These are phyloP conservation scores for Syrrhaptes paradoxus DNA, from an alignment of 2,113 vertebrate species.

Conservation along the genomic window DNA sequence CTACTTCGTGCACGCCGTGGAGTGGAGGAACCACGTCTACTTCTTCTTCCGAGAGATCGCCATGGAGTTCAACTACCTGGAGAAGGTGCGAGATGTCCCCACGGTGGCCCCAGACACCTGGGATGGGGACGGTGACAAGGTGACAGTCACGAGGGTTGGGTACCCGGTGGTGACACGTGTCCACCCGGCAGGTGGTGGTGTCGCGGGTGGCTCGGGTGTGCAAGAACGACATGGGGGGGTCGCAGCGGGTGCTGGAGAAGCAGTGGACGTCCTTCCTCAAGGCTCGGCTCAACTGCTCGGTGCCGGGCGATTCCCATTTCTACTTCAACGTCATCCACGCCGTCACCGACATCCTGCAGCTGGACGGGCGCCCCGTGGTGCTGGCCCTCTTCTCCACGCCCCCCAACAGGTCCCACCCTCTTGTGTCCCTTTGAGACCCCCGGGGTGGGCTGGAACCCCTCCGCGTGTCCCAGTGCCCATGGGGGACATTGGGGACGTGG, in stretches of 20 bases:
- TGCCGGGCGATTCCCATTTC: constrained; percentile 94
- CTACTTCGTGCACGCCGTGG: constrained; percentile 91
- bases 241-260: constrained; percentile 93
- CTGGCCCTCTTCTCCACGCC: constrained; percentile 94
- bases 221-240: constrained; percentile 91
- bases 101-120: fast-evolving
- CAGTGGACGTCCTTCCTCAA: constrained; percentile 98
- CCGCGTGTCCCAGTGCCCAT: fast-evolving
- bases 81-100: constrained; percentile 82
- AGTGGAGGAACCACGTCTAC: constrained; percentile 94
- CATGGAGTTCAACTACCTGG: constrained; percentile 98
- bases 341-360: constrained; percentile 87
- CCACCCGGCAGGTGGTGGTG: constrained; percentile 84
- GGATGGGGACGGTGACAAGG: not conserved
- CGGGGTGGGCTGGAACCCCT: not conserved
- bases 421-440: fast-evolving
- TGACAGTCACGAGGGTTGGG: fast-evolving
- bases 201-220: constrained; percentile 93
- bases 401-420: constrained; percentile 84
- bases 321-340: constrained; percentile 97
- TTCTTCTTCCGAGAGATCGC: constrained; percentile 99
- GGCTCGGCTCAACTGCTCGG: constrained; percentile 94
- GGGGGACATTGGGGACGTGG: fast-evolving
- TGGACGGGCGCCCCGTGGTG: constrained; percentile 89
- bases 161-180: not conserved